Percentiles rank a stretch among this genome's conserved stretches.
These are phyloP conservation scores for Drosophila arawakana DNA, from an alignment of 1,140 invertebrate genomes.

Conservation along the genomic window DNA sequence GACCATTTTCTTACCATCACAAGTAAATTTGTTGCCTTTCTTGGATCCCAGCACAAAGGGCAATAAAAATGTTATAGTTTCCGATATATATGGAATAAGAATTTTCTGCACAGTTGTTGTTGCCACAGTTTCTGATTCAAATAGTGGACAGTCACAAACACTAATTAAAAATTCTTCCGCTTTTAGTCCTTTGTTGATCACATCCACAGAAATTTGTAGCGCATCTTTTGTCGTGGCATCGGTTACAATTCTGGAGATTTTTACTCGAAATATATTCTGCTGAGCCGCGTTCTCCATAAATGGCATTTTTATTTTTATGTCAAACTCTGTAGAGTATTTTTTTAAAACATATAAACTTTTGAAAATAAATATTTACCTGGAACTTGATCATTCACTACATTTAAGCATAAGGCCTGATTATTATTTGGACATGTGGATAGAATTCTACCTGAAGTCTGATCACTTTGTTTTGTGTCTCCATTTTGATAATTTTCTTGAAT, in stretches of 20 bases:
- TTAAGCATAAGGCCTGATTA: conserved; percentile 41
- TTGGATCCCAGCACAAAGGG: conserved; percentile 48
- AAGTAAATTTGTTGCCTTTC: conserved; percentile 54
- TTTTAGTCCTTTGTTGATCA: conserved; percentile 65
- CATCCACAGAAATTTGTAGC: conserved; percentile 57
- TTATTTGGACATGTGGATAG: conserved; percentile 41
- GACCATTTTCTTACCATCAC: conserved; percentile 42
- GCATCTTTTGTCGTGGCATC: conserved; percentile 72
- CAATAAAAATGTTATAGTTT: conserved; percentile 54
- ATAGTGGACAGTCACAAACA: conserved; percentile 50
- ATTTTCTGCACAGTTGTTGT: conserved; percentile 31
- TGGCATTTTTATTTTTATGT: conserved; percentile 61
- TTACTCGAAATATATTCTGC: conserved; percentile 36
- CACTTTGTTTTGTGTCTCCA: not conserved
- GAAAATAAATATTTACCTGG: conserved; percentile 32
- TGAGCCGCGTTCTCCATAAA: conserved; percentile 52
- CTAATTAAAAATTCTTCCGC: conserved; percentile 46
- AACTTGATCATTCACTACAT: conserved; percentile 43
- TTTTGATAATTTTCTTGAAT: not conserved
- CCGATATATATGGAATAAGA: conserved; percentile 46
- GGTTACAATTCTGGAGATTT: conserved; percentile 59
- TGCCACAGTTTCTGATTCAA: conserved; percentile 2
- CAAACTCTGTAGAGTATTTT: conserved; percentile 37
- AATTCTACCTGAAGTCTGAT: conserved; percentile 8
- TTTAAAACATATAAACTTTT: not conserved